A percentile compares a stretch with the other conserved stretches of the same genome.
phyloP scores from a whole-genome alignment of 2,888 invertebrate genomes.

The Notodonta dromedarius region DNA sequence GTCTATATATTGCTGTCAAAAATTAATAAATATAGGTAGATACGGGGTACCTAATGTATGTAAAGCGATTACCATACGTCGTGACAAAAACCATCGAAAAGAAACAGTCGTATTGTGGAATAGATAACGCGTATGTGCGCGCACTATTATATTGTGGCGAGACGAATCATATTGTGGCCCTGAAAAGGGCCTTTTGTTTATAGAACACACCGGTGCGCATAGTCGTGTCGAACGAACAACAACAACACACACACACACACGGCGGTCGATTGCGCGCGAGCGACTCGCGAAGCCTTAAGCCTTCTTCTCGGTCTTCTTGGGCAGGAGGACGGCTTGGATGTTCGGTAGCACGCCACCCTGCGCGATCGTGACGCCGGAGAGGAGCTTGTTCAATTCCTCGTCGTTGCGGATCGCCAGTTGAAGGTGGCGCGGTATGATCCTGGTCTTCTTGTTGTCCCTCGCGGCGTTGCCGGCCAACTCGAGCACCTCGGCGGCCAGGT shows the following conservation, averaged over 20 bases:
- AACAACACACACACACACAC: too few relatives aligned
- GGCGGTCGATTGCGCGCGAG: too few relatives aligned
- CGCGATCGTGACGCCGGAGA: slow-evolving; percentile 91
- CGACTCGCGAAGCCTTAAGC: slow-evolving; percentile 10
- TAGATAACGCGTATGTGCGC: too few relatives aligned
- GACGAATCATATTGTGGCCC: slow-evolving; percentile 25
- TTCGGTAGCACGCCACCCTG: slow-evolving; percentile 93
- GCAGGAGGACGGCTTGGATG: slow-evolving; percentile 89
- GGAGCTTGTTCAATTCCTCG: slow-evolving; percentile 90
- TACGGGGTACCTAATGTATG: too few relatives aligned
- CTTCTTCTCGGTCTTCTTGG: slow-evolving; percentile 85
- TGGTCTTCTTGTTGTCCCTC: slow-evolving; percentile 88
- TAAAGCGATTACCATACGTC: too few relatives aligned
- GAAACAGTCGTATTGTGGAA: too few relatives aligned
- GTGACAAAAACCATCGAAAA: neutral
- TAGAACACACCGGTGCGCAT: neutral
- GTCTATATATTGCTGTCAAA: too few relatives aligned
- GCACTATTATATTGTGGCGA: neutral
- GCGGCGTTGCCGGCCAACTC: slow-evolving; percentile 74
- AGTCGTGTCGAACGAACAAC: neutral
- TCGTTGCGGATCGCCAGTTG: slow-evolving; percentile 91
- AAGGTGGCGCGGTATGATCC: slow-evolving; percentile 90
- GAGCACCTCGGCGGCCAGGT: slow-evolving; percentile 85
- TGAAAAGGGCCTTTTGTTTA: slow-evolving; percentile 28
- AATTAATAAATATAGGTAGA: too few relatives aligned